Base-by-base conservation (phyloP, 2,113 vertebrate genomes). In the Charina bottae region DNA sequence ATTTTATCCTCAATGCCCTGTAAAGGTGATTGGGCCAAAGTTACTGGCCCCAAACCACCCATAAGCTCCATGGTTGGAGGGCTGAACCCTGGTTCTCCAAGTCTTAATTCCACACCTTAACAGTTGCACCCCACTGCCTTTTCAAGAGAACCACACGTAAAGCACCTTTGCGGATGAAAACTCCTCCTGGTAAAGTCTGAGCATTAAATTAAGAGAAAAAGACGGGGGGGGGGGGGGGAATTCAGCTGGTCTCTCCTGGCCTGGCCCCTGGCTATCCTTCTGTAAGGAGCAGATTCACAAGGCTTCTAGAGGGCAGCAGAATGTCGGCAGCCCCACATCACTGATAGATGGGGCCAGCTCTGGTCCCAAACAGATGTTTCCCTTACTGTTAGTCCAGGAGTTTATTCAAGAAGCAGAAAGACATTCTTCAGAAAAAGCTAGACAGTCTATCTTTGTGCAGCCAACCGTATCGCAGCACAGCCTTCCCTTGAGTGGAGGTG, bases 401-500 rank as follows among this genome's bases (percentile, higher is more conserved):
- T 89, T 68, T 91, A 91, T 49, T 62, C 89, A 89, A 68, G 58
- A 53, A 85, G 72, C 26, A 64, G 17, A 64, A 93, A 49, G 85
- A 55, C 46, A 17, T 59, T 49, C 33, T 85, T 91, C 72, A 85
- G 90, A 26, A 85, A 15, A 88, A 85, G n/a, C 53, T 49, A 33
- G 92, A 19, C 26, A 4, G 49, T 88, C 72, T 89, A 60, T 85
- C 90, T 89, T 88, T 85, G 49, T 84, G 90, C 90, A 93, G 86
- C 78, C 90, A 88, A 33, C 33, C 59, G 19, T 93, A 87, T 4
- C 11, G 3, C 1, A 13, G 6, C 12, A 54, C 84, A 33, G 85
- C 64, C 64, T 46, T n/a, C 56, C 7, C 56, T 64, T 58, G 24
- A n/a, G 28, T 24, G 10, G 17, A 49, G 89, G 72, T 88, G 72